Base-by-base conservation (phyloP, 1,140 invertebrate species). In the Pogonus chalceus region DNA sequence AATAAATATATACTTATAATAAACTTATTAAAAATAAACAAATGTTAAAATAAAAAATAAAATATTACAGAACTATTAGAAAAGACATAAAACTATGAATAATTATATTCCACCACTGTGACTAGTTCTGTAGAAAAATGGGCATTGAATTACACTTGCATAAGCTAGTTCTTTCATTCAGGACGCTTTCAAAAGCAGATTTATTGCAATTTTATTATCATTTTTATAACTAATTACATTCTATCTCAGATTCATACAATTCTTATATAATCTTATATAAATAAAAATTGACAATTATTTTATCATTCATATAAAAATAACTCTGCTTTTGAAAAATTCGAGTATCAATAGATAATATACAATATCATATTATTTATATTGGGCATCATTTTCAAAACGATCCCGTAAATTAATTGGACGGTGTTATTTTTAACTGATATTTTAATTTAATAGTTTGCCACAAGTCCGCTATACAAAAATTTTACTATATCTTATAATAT, bases 261-360 rank as follows among this genome's bases (percentile, higher is more conserved):
- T 31, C 26, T 10, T 43, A 43, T 12, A n/a, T 43, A 43, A 43
- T 43, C 37, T 43, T 43, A 43, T 43, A 43, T 43, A 43, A 43
- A 43, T 43, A 43, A 43, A 43, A 43, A 43, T 43, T 43, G 37
- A 43, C 37, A 43, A 31, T 43, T 43, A n/a, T n/a, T n/a, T n/a
- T n/a, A 43, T 43, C 37, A 43, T 43, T 43, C 37, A 43, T 43
- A 43, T 43, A 43, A 43, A 43, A 43, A 43, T 43, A 43, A 43
- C 37, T 43, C 37, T 43, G 37, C 37, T 43, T 43, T 43, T 43
- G 37, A 43, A 43, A 43, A 43, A 43, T 18, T 43, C 37, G 37
- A 43, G 18, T 43, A 43, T 43, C 18, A 12, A 43, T 43, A 43
- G 37, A 43, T 4, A 12, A 43, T 43, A 43, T 43, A 43, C 37